A percentile compares a stretch with the other conserved stretches of the same genome.
phyloP scores from a whole-genome alignment of 1,140 invertebrate species.

The Ladona fulva region DNA sequence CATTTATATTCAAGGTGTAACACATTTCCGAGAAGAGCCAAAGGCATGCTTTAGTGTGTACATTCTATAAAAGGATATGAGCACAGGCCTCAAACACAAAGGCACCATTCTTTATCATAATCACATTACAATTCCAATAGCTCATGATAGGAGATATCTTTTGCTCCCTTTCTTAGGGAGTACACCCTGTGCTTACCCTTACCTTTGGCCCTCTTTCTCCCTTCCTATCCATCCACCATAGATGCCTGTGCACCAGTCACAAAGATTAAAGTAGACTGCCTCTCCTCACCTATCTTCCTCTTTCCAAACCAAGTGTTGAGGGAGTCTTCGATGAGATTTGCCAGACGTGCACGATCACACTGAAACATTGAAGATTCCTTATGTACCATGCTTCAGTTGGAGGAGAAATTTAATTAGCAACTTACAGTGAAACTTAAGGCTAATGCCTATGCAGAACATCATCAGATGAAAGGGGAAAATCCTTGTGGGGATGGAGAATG shows the following conservation, averaged over 20 bases:
- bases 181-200: background rate
- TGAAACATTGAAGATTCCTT: background rate
- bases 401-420: no score
- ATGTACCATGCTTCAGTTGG: no score
- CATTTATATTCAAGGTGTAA: background rate
- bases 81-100: background rate
- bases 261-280: background rate
- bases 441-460: no score
- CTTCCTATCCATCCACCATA: background rate
- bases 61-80: no score
- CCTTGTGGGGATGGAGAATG: no score
- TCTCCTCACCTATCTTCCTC: background rate
- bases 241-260: background rate
- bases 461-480: no score
- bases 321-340: background rate
- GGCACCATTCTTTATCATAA: background rate
- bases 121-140: background rate
- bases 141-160: background rate
- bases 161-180: background rate
- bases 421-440: no score
- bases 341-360: background rate
- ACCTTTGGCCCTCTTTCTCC: no score
- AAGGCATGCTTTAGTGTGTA: no score
- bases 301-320: background rate
- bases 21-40: background rate